These are phyloP conservation scores for Loriculus beryllinus DNA, from an alignment of 2,797 vertebrate genomes.

Conservation along the genomic window DNA sequence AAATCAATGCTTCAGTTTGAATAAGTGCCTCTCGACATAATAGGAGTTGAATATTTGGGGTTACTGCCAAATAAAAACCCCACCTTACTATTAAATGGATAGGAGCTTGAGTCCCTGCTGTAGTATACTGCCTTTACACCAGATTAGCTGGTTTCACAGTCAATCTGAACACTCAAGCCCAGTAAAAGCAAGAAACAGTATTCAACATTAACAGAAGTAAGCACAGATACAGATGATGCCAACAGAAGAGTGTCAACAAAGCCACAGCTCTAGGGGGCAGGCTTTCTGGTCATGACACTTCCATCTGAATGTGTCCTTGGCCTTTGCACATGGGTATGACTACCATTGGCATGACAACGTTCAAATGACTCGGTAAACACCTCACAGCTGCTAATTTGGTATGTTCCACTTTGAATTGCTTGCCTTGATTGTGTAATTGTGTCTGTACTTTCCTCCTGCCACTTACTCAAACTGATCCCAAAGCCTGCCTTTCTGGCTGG, in stretches of 20 bases:
- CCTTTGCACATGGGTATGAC: constrained; percentile 48
- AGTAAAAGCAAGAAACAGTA: not conserved
- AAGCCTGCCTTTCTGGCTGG: constrained; percentile 27
- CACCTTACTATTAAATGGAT: not conserved
- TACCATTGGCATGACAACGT: constrained; percentile 19
- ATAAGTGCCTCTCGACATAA: not conserved
- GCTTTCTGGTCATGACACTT: not conserved
- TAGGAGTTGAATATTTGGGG: constrained; percentile 5
- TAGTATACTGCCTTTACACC: not conserved
- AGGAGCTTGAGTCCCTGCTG: not conserved
- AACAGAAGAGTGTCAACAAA: not conserved
- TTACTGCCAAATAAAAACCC: constrained; percentile 2
- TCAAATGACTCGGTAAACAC: constrained; percentile 30
- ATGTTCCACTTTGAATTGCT: constrained; percentile 35
- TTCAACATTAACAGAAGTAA: constrained; percentile 33
- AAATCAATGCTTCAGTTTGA: constrained; percentile 30
- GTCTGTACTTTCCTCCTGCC: constrained; percentile 27
- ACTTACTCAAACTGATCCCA: constrained; percentile 23
- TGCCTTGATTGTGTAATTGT: constrained; percentile 44
- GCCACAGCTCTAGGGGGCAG: not conserved
- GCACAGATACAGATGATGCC: constrained; percentile 28
- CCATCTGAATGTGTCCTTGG: constrained; percentile 36
- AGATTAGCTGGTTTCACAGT: not conserved
- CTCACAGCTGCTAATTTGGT: constrained; percentile 21
- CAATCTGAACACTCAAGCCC: not conserved